Conservation (phyloP, 2,113 vertebrate genomes). For the Paracanthobrama guichenoti region DNA sequence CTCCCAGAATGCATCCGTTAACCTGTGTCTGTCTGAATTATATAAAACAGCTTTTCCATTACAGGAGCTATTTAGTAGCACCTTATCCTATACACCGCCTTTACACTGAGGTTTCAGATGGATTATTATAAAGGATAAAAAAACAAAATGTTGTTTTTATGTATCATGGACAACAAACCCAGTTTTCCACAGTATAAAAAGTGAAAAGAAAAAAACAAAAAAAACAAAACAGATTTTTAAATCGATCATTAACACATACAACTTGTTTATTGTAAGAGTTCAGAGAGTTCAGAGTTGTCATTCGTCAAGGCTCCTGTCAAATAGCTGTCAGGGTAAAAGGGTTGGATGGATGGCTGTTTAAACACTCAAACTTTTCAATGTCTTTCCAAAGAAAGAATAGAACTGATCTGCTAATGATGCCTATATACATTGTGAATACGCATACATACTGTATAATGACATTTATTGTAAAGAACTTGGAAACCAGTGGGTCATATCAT, state of each 20-base stretch:
- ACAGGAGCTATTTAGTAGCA: neutral
- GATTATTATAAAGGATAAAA: neutral
- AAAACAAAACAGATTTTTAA: neutral
- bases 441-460: neutral
- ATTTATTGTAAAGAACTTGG: constrained; percentile 9
- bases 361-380: neutral
- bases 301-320: constrained; percentile 14
- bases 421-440: neutral
- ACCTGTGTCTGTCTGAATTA: neutral
- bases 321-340: constrained; percentile 22
- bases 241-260: neutral
- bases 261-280: constrained; percentile 30
- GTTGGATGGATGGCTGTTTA: neutral
- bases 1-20: constrained; percentile 4
- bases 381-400: neutral
- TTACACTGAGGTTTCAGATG: neutral
- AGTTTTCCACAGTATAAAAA: neutral
- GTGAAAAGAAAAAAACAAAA: neutral
- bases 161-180: neutral
- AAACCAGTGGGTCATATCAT: neutral
- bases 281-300: constrained; percentile 5
- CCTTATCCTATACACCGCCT: neutral
- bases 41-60: neutral
- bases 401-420: neutral
- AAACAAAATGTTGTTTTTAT: too few relatives aligned